These are phyloP conservation scores for Percopsis transmontana DNA, from an alignment of 2,113 vertebrate genomes.

Conservation along the genomic window DNA sequence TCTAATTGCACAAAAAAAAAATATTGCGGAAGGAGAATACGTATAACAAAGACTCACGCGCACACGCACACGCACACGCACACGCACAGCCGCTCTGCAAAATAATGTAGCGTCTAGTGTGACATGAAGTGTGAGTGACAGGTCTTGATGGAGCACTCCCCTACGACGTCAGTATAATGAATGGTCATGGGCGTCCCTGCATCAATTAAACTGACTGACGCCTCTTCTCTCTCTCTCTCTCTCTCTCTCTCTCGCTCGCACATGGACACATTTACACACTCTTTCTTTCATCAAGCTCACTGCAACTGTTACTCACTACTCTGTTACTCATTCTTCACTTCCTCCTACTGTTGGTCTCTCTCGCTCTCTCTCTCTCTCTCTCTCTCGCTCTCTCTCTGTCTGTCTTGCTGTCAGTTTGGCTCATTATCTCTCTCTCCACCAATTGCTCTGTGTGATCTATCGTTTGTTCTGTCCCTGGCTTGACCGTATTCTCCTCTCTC, in stretches of 20 bases:
- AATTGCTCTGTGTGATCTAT: too few relatives aligned
- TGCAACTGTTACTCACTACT: conserved; percentile 45
- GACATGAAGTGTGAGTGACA: conserved; percentile 52
- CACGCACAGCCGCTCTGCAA: conserved; percentile 21
- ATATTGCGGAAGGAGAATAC: background rate
- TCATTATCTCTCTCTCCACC: too few relatives aligned
- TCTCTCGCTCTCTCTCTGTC: too few relatives aligned
- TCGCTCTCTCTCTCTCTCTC: too few relatives aligned
- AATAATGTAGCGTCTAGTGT: conserved; percentile 46
- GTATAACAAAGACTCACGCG: background rate
- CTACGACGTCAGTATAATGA: conserved; percentile 66
- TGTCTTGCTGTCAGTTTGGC: too few relatives aligned
- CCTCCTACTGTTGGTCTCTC: background rate
- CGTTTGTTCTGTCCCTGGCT: too few relatives aligned
- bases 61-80: conserved; percentile 10
- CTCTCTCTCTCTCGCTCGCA: background rate
- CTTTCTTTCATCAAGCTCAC: conserved; percentile 32
- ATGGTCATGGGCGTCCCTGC: conserved; percentile 54
- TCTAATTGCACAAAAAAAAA: background rate
- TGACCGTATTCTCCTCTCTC: too few relatives aligned
- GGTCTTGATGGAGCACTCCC: conserved; percentile 44
- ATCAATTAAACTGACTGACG: conserved; percentile 63
- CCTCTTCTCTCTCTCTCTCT: conserved; percentile 12
- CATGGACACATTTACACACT: background rate
- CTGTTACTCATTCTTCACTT: conserved; percentile 35